Percentiles rank a stretch among this genome's conserved stretches.
phyloP scores from a whole-genome alignment of 2,113 vertebrate genomes.

The Gobius niger region DNA sequence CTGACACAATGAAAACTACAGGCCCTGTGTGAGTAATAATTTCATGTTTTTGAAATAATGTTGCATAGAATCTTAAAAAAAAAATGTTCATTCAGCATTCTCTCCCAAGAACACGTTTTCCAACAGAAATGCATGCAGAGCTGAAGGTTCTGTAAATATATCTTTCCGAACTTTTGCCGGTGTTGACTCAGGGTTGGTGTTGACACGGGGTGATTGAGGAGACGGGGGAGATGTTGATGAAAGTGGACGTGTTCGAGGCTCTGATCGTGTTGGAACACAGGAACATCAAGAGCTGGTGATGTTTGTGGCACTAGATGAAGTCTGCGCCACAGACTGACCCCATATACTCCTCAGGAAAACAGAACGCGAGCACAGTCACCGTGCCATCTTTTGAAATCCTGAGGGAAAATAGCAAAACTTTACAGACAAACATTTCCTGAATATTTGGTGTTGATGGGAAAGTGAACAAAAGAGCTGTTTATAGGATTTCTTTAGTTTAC shows the following conservation, averaged over 20 bases:
- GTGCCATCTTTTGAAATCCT: not conserved
- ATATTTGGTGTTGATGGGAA: not conserved
- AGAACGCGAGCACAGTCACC: not conserved
- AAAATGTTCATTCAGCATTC: not conserved
- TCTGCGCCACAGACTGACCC: not conserved
- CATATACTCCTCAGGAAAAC: not conserved
- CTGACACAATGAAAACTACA: slow-evolving; percentile 29
- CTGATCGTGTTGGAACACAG: slow-evolving; percentile 16
- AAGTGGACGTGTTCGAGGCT: slow-evolving; percentile 3
- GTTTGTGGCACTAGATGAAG: slow-evolving; percentile 15
- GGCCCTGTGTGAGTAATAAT: not conserved
- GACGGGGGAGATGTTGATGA: slow-evolving; percentile 18
- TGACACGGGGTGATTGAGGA: slow-evolving; percentile 38
- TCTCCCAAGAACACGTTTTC: slow-evolving; percentile 14
- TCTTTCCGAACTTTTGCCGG: slow-evolving; percentile 31
- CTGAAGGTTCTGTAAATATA: slow-evolving; percentile 33
- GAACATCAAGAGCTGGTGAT: not conserved
- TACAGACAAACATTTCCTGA: not conserved
- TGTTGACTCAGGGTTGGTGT: slow-evolving; percentile 35
- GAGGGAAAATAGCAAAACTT: not conserved
- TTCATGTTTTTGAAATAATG: not conserved
- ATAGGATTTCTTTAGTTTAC: not conserved
- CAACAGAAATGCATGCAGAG: not conserved
- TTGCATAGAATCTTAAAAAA: no score
- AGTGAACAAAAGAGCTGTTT: not conserved